Evolutionary conservation across 2,113 vertebrate genomes (phyloP).

Genomic region (Atlantisia rogersi): DNA sequence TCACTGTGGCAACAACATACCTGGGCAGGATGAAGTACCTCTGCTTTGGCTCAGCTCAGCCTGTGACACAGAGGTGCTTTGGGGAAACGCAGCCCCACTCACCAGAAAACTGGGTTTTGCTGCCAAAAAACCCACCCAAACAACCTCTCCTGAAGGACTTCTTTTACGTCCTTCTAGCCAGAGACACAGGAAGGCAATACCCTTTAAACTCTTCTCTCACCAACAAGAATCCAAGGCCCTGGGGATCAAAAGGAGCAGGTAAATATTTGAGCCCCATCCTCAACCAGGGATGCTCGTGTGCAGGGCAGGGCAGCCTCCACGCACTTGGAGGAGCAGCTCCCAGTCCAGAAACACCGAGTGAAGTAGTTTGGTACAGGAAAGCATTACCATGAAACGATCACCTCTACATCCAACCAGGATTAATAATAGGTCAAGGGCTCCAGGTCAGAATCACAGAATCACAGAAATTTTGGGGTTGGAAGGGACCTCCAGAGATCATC

Average conservation of each 20-base stretch:
- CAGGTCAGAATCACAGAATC: no score
- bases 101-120: background rate
- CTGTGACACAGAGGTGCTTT: no score
- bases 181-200: background rate
- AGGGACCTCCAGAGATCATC: no score
- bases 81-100: background rate
- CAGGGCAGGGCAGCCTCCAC: no score
- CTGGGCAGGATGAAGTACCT: background rate
- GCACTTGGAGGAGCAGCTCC: background rate
- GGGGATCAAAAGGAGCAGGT: background rate
- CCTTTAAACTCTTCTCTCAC: background rate
- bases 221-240: background rate
- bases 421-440: background rate
- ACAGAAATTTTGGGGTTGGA: no score
- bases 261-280: background rate
- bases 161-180: background rate
- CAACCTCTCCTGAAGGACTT: background rate
- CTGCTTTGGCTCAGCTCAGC: background rate
- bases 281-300: rapidly evolving
- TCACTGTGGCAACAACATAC: no score
- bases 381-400: background rate
- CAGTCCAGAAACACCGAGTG: background rate
- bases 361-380: background rate
- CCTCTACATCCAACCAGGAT: background rate
- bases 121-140: background rate